Evolutionary conservation across 2,113 vertebrate species (phyloP).

Genomic region (Cinclus cinclus): DNA sequence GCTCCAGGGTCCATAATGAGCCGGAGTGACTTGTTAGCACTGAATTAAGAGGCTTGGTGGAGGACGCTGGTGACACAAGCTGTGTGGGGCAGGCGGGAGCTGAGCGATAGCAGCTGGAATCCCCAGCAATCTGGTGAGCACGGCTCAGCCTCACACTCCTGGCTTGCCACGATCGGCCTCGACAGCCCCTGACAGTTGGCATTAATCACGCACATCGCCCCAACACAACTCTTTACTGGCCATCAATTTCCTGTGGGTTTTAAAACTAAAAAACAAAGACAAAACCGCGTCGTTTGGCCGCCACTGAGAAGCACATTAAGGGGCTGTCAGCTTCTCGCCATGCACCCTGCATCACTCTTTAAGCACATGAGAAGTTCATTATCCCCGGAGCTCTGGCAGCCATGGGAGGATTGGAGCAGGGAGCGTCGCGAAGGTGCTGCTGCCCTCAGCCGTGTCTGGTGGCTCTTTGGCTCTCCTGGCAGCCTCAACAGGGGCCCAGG

Average conservation of each 20-base stretch:
- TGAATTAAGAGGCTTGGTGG: not conserved
- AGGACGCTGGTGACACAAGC: slow-evolving; percentile 14
- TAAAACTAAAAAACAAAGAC: slow-evolving; percentile 76
- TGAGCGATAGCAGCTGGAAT: slow-evolving; percentile 17
- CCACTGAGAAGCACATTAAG: slow-evolving; percentile 85
- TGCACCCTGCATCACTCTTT: slow-evolving; percentile 86
- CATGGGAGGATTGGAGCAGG: slow-evolving; percentile 47
- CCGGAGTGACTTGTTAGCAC: not conserved
- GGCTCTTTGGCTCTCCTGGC: not conserved
- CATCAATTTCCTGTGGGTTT: slow-evolving; percentile 81
- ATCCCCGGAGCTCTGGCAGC: slow-evolving; percentile 77
- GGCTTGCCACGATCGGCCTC: slow-evolving; percentile 44
- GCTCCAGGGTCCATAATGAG: not conserved
- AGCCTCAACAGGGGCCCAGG: accelerated
- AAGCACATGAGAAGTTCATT: slow-evolving; percentile 92
- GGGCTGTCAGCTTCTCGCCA: slow-evolving; percentile 83
- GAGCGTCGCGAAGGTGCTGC: slow-evolving; percentile 35
- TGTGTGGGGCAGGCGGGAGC: slow-evolving; percentile 49
- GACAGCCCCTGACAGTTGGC: slow-evolving; percentile 81
- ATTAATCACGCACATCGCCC: slow-evolving; percentile 84
- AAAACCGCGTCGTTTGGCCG: slow-evolving; percentile 71
- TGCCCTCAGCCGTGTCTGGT: not conserved
- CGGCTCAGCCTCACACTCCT: not conserved
- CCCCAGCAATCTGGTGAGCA: not conserved
- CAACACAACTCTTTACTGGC: slow-evolving; percentile 83